Conservation (phyloP, 2,797 vertebrate genomes). For the Urocyon cinereoargenteus region DNA sequence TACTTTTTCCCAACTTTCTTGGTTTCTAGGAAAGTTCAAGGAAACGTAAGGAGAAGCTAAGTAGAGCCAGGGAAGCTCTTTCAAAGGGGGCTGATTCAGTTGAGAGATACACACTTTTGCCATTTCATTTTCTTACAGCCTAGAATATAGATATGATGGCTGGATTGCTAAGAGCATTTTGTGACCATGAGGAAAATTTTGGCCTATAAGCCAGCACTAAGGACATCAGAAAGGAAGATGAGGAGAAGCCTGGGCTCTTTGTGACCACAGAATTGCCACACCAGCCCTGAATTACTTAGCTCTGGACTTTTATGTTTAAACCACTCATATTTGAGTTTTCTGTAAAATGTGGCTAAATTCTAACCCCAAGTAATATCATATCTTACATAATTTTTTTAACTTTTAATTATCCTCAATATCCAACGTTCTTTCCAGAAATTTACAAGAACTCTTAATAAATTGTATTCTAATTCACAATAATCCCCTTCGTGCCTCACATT, state of each 20-base stretch:
- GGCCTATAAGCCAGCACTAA: not conserved
- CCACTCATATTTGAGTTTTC: conserved; percentile 4
- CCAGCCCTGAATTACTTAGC: not conserved
- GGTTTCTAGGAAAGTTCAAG: not conserved
- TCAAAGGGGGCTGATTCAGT: not conserved
- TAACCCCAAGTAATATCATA: not conserved
- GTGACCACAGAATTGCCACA: not conserved
- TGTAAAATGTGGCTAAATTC: not conserved
- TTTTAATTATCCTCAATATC: conserved; percentile 1
- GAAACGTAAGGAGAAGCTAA: not conserved
- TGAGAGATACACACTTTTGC: not conserved
- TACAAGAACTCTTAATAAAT: not conserved
- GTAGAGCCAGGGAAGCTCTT: not conserved
- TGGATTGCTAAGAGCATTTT: not conserved
- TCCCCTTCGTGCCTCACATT: not conserved
- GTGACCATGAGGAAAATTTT: not conserved
- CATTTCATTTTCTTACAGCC: not conserved
- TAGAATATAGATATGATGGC: not conserved
- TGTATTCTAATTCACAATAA: not conserved
- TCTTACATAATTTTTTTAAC: not conserved
- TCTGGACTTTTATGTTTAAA: not conserved
- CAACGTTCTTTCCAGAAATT: not conserved
- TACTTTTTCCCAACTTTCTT: not conserved
- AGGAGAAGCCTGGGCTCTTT: not conserved
- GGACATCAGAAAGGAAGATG: not conserved